A percentile compares a stretch with the other conserved stretches of the same genome.
These are phyloP conservation scores for Cossypha niveicapilla DNA, from an alignment of 2,797 vertebrate genomes.

Conservation along the genomic window DNA sequence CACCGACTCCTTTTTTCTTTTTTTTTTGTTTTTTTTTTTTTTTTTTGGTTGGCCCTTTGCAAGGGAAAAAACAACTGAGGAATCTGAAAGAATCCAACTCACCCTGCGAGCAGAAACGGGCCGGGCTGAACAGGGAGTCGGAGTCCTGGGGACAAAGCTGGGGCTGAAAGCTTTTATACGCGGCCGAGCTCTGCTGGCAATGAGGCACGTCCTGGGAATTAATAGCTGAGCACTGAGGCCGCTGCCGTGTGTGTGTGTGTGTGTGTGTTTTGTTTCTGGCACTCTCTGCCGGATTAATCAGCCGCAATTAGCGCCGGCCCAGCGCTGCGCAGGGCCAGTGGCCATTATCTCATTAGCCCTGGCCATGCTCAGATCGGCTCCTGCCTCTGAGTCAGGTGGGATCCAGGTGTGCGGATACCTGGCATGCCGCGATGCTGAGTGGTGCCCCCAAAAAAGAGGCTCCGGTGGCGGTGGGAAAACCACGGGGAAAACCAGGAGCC, in stretches of 20 bases:
- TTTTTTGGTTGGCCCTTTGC: neutral
- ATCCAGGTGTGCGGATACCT: neutral
- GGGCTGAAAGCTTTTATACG: neutral
- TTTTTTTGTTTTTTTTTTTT: too few species aligned
- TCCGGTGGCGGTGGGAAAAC: neutral
- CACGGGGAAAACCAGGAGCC: rapidly evolving
- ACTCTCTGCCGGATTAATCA: conserved; percentile 1
- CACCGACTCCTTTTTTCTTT: neutral
- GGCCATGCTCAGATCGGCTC: neutral
- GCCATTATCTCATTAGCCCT: neutral
- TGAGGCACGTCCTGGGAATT: conserved; percentile 53
- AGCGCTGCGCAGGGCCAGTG: neutral
- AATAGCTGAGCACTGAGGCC: conserved; percentile 44
- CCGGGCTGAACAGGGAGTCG: neutral
- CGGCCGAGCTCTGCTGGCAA: neutral
- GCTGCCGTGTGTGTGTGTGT: neutral
- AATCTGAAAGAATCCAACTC: neutral
- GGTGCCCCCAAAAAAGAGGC: neutral
- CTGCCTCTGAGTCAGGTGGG: neutral
- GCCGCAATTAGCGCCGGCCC: conserved; percentile 19
- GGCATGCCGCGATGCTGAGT: conserved; percentile 17
- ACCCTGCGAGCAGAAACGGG: neutral
- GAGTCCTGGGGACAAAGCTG: neutral
- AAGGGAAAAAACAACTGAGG: neutral
- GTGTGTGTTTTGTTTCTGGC: neutral